Evolutionary conservation across 2,888 invertebrate genomes (phyloP).

Genomic region (Cosmopolites sordidus): DNA sequence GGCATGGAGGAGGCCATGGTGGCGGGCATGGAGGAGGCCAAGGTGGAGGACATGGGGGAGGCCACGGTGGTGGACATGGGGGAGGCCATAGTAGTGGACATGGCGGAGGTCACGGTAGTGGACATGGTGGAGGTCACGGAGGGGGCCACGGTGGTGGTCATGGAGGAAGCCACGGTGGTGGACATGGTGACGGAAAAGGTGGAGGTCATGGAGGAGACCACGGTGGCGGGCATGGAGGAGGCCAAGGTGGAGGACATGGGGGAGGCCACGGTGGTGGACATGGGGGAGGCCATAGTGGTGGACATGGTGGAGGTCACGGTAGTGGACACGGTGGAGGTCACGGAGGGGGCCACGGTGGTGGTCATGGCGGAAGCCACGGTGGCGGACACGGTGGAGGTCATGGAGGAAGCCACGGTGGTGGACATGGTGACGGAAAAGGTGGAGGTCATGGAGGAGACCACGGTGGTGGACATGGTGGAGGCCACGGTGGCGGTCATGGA

Average conservation of each 20-base stretch:
- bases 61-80: background rate
- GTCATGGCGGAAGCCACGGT: too few relatives aligned
- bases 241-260: slow-evolving; percentile 8
- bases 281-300: slow-evolving; percentile 16
- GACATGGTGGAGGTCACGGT: slow-evolving; percentile 16
- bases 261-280: slow-evolving; percentile 22
- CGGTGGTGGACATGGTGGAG: slow-evolving; percentile 38
- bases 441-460: slow-evolving; percentile 20
- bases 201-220: slow-evolving; percentile 19
- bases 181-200: slow-evolving; percentile 11
- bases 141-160: too few relatives aligned
- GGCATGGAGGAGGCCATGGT: background rate
- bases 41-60: background rate
- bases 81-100: background rate
- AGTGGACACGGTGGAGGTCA: slow-evolving; percentile 20
- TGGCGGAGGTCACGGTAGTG: background rate
- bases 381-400: too few relatives aligned
- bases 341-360: slow-evolving; percentile 8
- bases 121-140: too few relatives aligned
- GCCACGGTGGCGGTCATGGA: slow-evolving; percentile 68
- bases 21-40: background rate
- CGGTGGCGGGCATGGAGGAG: slow-evolving; percentile 20
- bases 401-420: slow-evolving; percentile 25
- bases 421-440: slow-evolving; percentile 26
- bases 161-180: slow-evolving; percentile 11